Evolutionary conservation across 2,888 invertebrate species (phyloP).

Genomic region (Ellobium chinense): DNA sequence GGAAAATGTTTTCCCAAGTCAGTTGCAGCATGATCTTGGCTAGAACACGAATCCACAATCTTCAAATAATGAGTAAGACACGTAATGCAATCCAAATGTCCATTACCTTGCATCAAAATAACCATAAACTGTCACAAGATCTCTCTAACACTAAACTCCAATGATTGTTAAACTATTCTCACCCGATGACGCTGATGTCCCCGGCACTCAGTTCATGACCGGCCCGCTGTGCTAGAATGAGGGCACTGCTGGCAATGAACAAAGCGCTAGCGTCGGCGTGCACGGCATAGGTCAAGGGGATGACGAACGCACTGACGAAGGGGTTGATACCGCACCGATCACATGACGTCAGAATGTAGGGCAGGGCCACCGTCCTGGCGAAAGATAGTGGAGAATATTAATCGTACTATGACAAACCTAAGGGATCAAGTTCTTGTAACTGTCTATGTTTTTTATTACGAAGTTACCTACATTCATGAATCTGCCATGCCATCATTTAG

Average conservation of each 20-base stretch:
- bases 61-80: no score
- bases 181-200: slow-evolving; percentile 3
- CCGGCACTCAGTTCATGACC: slow-evolving; percentile 35
- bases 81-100: background rate
- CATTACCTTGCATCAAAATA: no score
- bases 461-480: no score
- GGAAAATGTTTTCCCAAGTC: no score
- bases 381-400: background rate
- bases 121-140: no score
- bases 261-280: slow-evolving; percentile 73
- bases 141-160: background rate
- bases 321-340: slow-evolving; percentile 54
- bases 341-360: slow-evolving; percentile 70
- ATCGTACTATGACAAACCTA: no score
- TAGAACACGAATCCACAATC: no score
- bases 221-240: slow-evolving; percentile 65
- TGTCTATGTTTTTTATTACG: no score
- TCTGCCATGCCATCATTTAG: no score
- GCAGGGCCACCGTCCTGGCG: slow-evolving; percentile 71
- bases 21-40: no score
- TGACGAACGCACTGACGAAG: slow-evolving; percentile 51
- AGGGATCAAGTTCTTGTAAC: no score
- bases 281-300: slow-evolving; percentile 71
- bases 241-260: slow-evolving; percentile 66
- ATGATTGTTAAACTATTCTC: background rate